Conservation (phyloP, 2,797 vertebrate species). For the Coccyzus lansbergi region DNA sequence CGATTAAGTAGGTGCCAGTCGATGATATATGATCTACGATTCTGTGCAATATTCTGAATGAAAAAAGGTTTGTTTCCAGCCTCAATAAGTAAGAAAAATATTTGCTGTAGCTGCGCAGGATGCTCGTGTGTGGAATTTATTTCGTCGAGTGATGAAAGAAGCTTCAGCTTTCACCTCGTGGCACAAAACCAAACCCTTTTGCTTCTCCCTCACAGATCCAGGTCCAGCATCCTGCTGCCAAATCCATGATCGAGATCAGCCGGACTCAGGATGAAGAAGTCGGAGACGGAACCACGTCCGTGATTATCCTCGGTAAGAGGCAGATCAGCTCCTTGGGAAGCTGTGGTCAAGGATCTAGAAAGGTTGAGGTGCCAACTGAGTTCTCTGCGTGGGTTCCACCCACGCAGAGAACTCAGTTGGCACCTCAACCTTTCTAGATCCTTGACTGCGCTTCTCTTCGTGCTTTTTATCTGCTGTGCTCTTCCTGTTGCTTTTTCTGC, state of each 20-base stretch:
- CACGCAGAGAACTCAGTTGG: no score
- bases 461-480: no score
- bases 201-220: constrained; percentile 86
- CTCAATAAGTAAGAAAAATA: background rate
- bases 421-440: no score
- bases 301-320: constrained; percentile 96
- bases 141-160: accelerated
- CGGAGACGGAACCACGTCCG: constrained; percentile 97
- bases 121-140: background rate
- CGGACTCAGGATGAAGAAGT: constrained; percentile 97
- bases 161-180: background rate
- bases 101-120: background rate
- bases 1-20: background rate
- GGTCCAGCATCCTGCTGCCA: constrained; percentile 96
- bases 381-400: no score
- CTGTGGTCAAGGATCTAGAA: background rate
- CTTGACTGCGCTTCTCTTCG: no score
- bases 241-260: constrained; percentile 98
- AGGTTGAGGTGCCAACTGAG: background rate
- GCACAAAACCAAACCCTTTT: background rate
- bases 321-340: background rate
- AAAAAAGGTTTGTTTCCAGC: background rate
- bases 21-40: no score
- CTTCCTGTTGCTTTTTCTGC: no score
- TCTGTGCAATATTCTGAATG: accelerated